These are phyloP conservation scores for Stenodera caucasica DNA, from an alignment of 2,888 invertebrate genomes.

Conservation along the genomic window DNA sequence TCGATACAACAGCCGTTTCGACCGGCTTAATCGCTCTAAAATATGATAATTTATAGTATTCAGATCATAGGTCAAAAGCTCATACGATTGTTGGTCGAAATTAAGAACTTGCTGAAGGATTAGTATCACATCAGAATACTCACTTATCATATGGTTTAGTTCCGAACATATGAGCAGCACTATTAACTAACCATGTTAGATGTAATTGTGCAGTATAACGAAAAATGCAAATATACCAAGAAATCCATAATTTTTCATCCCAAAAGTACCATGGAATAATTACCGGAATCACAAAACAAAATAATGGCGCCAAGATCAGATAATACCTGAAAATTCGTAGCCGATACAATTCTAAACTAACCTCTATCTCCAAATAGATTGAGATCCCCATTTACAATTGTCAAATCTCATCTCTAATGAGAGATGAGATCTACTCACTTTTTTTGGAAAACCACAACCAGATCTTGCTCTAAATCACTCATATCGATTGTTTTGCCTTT, in stretches of 20 bases:
- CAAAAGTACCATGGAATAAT: slow-evolving; percentile 74
- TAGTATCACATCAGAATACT: too few species aligned
- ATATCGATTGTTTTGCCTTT: slow-evolving; percentile 87
- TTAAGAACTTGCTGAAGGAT: too few species aligned
- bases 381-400: too few species aligned
- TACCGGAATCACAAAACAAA: slow-evolving; percentile 79
- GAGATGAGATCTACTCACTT: too few species aligned
- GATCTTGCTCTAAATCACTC: slow-evolving; percentile 80
- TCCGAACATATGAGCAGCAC: slow-evolving; percentile 82
- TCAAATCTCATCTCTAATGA: too few species aligned
- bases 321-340: slow-evolving; percentile 65
- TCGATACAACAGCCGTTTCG: slow-evolving; percentile 64
- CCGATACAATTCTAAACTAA: too few species aligned
- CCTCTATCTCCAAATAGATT: too few species aligned
- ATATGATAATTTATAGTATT: too few species aligned
- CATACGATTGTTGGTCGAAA: too few species aligned
- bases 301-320: slow-evolving; percentile 69
- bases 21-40: slow-evolving; percentile 73
- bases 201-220: slow-evolving; percentile 80
- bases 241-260: slow-evolving; percentile 68
- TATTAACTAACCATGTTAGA: slow-evolving; percentile 89
- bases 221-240: slow-evolving; percentile 72
- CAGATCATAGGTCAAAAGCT: too few species aligned
- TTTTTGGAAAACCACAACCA: slow-evolving; percentile 83
- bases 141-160: slow-evolving; percentile 74